Evolutionary conservation across 2,113 vertebrate genomes (phyloP), one percentile per base, ranked within the genome.

Genomic region (human (Homo sapiens)): DNA sequence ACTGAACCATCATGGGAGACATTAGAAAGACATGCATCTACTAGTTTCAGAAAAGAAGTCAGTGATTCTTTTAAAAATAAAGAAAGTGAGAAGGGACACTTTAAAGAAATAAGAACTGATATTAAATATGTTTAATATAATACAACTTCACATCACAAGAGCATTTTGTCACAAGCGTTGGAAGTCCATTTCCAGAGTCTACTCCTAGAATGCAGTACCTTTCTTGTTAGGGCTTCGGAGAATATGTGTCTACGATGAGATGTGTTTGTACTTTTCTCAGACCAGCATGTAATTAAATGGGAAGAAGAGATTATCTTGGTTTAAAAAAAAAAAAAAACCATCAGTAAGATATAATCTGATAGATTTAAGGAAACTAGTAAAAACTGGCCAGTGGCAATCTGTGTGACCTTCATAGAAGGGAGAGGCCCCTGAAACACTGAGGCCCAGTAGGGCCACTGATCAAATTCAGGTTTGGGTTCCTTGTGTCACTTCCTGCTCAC

Each of bases 281-380:
- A 81, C 20, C 13, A 64, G 16, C 23, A 4, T 70, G 38, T 35
- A 68, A 79, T 59, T 76, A 59, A 94, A 50, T 64, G 64, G 18
- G 22, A 95, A 52, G 32, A 40, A 68, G 75, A 93, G 75, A 20
- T 75, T 57, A 16, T 94, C 73, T 68, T 73, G 9, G n/a, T 85
- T 86, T 82, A 76, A 85, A 94, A 94, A 90, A 93, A 52, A 52
- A 52, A 55, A 55, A 7, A 55, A 55, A 55, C 52, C 52, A 73
- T n/a, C 32, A 75, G 16, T 57, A 55, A 52, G 23, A 18, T 45
- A 4, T 17, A 30, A 50, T 30, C 11, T 38, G 45, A 35, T n/a
- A 68, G 57, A 66, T 64, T 17, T 50, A 30, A 48, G 45, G 10
- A 66, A 82, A 43, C 17, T 64, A 27, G 18, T 25, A 57, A 83